Conservation (phyloP, 2,888 invertebrate genomes). For the Drosophila mimica region DNA sequence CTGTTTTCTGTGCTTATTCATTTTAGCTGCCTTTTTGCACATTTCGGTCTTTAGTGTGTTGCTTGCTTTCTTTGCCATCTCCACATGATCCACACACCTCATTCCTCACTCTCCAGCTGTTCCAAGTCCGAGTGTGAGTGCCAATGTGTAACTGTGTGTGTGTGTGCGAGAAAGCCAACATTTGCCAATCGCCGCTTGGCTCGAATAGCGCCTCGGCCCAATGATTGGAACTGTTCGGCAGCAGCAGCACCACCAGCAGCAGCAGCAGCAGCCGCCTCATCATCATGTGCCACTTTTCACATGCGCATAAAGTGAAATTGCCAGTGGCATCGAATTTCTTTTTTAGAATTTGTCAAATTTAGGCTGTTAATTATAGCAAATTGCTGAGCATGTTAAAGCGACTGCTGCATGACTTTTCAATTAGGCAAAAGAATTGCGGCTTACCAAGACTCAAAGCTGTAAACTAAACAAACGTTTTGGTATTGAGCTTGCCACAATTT, state of each 20-base stretch:
- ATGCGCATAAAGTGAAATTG: conserved; percentile 77
- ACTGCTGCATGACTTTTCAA: conserved; percentile 36
- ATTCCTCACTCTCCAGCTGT: conserved; percentile 43
- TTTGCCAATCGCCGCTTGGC: conserved; percentile 70
- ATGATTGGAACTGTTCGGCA: conserved; percentile 70
- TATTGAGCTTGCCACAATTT: conserved; percentile 19
- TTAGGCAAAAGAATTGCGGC: conserved; percentile 12
- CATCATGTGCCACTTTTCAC: conserved; percentile 79
- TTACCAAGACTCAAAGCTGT: conserved; percentile 19
- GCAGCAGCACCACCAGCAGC: conserved; percentile 32
- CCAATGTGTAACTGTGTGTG: conserved; percentile 27
- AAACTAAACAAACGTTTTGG: conserved; percentile 24
- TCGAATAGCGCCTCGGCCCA: conserved; percentile 62
- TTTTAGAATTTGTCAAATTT: conserved; percentile 49
- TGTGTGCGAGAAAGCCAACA: conserved; percentile 65
- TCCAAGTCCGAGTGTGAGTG: conserved; percentile 11
- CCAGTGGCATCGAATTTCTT: conserved; percentile 58
- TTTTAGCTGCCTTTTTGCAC: conserved; percentile 72
- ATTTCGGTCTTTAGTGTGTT: conserved; percentile 52
- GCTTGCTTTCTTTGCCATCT: conserved; percentile 58
- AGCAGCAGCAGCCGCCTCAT: conserved; percentile 60
- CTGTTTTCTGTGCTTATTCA: conserved; percentile 67
- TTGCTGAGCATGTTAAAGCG: conserved; percentile 8
- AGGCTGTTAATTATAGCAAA: conserved; percentile 16
- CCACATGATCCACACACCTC: conserved; percentile 11